phyloP scores from a whole-genome alignment of 2,888 invertebrate genomes.

The Caenorhabditis angaria region DNA sequence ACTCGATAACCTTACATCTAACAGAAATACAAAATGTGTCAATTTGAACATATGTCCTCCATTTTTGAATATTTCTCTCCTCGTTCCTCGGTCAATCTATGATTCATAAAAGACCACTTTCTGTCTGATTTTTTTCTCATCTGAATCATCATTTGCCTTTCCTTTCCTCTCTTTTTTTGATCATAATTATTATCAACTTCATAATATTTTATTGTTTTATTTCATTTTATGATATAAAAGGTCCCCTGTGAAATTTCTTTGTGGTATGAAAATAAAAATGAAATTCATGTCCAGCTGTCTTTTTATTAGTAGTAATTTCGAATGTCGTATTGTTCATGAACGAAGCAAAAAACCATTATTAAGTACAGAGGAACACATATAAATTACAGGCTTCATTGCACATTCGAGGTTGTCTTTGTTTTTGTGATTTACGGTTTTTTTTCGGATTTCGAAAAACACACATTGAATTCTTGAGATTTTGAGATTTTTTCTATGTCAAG shows the following conservation, averaged over 20 bases:
- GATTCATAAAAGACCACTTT: neutral
- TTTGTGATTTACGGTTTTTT: constrained; percentile 2
- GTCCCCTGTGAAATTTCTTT: neutral
- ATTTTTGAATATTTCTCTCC: neutral
- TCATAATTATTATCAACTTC: too few relatives aligned
- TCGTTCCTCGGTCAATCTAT: too few relatives aligned
- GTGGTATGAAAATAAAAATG: neutral
- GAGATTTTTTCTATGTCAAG: too few relatives aligned
- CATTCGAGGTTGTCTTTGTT: constrained; percentile 4
- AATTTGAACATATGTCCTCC: neutral
- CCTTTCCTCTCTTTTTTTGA: too few relatives aligned
- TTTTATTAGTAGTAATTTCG: constrained; percentile 1
- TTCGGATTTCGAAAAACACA: neutral
- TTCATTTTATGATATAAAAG: neutral
- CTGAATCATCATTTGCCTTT: neutral
- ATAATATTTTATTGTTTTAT: too few relatives aligned
- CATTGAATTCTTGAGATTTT: too few relatives aligned
- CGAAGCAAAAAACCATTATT: neutral
- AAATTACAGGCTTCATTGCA: constrained; percentile 4
- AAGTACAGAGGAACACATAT: neutral
- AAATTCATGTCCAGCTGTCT: neutral
- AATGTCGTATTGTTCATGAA: neutral
- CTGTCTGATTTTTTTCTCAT: neutral
- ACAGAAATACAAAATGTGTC: constrained; percentile 1
- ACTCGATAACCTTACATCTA: neutral